Conservation (phyloP, 2,113 vertebrate species). For the Poeciliopsis retropinna region DNA sequence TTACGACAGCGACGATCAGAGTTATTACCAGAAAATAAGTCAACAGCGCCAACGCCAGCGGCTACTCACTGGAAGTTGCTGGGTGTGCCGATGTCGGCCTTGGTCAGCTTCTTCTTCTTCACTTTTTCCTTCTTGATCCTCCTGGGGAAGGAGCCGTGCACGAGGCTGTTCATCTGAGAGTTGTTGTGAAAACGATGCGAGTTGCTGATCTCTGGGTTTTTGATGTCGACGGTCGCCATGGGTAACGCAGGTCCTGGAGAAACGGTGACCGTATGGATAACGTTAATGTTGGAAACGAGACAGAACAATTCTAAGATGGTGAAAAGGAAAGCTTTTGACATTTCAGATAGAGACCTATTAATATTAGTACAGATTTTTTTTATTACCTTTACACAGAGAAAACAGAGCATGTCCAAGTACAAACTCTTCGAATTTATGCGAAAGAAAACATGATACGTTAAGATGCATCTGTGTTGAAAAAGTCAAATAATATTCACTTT, state of each 20-base stretch:
- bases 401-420: too few species aligned
- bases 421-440: too few species aligned
- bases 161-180: slow-evolving; percentile 90
- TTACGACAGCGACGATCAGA: too few species aligned
- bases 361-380: too few species aligned
- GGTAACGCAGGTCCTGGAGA: slow-evolving; percentile 87
- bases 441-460: too few species aligned
- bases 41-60: not conserved
- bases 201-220: slow-evolving; percentile 95
- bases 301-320: too few species aligned
- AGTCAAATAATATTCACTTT: too few species aligned
- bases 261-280: not conserved
- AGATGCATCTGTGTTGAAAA: too few species aligned
- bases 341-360: too few species aligned
- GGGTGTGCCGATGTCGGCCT: slow-evolving; percentile 97
- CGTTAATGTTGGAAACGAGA: not conserved
- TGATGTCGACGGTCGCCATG: slow-evolving; percentile 98
- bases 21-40: not conserved
- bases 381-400: too few species aligned
- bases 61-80: slow-evolving; percentile 96
- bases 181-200: slow-evolving; percentile 82
- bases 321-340: too few species aligned
- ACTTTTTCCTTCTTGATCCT: slow-evolving; percentile 93
- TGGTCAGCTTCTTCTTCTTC: slow-evolving; percentile 95
- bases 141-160: slow-evolving; percentile 89